These are phyloP conservation scores for Lepus timidus DNA, from an alignment of 2,113 vertebrate genomes.

Conservation along the genomic window DNA sequence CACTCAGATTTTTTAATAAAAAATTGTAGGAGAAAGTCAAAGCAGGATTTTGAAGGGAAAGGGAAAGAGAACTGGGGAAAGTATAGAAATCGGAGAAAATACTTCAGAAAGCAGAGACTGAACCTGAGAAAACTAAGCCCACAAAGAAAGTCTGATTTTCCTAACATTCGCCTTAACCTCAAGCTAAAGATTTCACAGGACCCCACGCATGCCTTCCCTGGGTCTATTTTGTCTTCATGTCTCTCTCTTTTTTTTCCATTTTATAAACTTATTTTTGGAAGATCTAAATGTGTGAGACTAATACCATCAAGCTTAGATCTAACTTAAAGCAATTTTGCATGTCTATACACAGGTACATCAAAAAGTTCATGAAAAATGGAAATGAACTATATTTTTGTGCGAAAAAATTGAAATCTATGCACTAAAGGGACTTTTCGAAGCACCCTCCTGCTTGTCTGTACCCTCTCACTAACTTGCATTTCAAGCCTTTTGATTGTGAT, in stretches of 20 bases:
- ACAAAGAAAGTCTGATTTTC: neutral
- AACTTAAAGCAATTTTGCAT: neutral
- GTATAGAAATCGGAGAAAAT: neutral
- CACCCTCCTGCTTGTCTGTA: neutral
- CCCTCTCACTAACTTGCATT: neutral
- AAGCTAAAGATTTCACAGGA: neutral
- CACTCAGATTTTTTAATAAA: neutral
- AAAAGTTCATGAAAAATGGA: no score
- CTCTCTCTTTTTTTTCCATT: neutral
- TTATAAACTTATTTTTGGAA: neutral
- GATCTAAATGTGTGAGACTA: neutral
- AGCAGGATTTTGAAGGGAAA: neutral
- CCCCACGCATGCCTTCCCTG: neutral
- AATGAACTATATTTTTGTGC: no score
- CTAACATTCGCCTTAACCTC: neutral
- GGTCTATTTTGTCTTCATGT: neutral
- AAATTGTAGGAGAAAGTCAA: neutral
- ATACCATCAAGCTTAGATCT: neutral
- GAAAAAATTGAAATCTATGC: no score
- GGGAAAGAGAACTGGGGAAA: neutral
- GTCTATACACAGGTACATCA: no score
- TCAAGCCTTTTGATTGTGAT: neutral
- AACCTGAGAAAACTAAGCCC: neutral
- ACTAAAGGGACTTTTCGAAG: no score
- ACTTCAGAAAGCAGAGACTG: neutral